Evolutionary conservation across 2,797 vertebrate genomes (phyloP).

Genomic region (Fratercula arctica): DNA sequence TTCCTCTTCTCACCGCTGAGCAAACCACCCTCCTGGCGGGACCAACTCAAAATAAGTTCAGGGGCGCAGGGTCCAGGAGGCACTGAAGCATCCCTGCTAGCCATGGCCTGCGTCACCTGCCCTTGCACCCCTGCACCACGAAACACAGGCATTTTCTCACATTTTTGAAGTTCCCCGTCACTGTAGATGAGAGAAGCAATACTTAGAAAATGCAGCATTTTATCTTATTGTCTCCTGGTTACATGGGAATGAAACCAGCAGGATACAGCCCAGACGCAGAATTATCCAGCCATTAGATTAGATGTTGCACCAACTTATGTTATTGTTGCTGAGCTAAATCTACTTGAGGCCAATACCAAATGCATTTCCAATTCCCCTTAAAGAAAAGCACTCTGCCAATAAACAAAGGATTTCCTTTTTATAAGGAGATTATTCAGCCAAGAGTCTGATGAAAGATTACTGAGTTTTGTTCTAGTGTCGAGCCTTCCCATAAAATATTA

Average conservation of each 20-base stretch:
- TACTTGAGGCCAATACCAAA: background rate
- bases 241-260: background rate
- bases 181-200: background rate
- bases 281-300: background rate
- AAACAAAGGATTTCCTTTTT: conserved; percentile 15
- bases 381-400: background rate
- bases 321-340: background rate
- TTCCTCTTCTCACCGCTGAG: background rate
- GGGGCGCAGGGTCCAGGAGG: background rate
- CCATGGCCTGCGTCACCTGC: rapidly evolving
- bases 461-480: background rate
- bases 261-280: background rate
- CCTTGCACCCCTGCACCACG: background rate
- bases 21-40: background rate
- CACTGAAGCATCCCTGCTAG: background rate
- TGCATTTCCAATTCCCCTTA: background rate
- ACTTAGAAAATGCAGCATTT: background rate
- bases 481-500: background rate
- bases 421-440: background rate
- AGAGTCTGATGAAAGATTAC: background rate
- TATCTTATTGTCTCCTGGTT: background rate
- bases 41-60: rapidly evolving
- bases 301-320: background rate
- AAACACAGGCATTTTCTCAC: background rate
- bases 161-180: rapidly evolving